Base-by-base conservation (phyloP, 2,113 vertebrate genomes). In the Galemys pyrenaicus region DNA sequence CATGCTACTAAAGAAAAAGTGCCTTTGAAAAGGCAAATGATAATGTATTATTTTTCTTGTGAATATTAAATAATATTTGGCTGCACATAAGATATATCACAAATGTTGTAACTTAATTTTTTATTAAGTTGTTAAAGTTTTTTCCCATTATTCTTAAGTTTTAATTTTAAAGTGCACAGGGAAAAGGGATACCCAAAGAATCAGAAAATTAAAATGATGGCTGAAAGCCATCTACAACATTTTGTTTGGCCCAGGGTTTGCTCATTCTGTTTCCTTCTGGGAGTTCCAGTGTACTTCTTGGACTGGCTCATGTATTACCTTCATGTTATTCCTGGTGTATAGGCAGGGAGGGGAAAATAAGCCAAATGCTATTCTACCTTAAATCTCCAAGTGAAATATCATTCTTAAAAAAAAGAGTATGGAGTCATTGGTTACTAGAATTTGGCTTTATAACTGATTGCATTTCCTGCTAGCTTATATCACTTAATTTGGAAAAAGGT, bases 231-330 rank as follows among this genome's bases (percentile, higher is more conserved):
- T 70, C n/a, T 81, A 28, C 1, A 41, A 24, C 24, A 51, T 88
- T 62, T 80, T 62, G 24, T 44, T 78, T 58, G 58, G n/a, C 67
- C 32, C 26, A 35, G 22, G 7, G 24, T 35, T 91, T 87, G n/a
- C n/a, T n/a, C n/a, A n/a, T n/a, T n/a, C n/a, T n/a, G n/a, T 87
- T 96, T 51, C 74, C 70, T 24, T 56, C 41, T 83, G 44, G 24
- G 32, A 78, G 9, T 44, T 86, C 11, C 35, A 80, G 3, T 64
- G 39, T 64, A 6, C 51, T 75, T 64, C 77, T 88, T 84, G 19
- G 17, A 24, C n/a, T 74, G 26, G 19, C 30, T 87, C 4, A 20
- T 58, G n/a, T n/a, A n/a, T 81, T 62, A 67, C 39, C 39, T 81
- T 89, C 35, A 20, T 79, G 20, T 17, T 32, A 58, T 39, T n/a